These are phyloP conservation scores for Rousettus leschenaultii DNA, from an alignment of 2,113 vertebrate species.

Conservation along the genomic window DNA sequence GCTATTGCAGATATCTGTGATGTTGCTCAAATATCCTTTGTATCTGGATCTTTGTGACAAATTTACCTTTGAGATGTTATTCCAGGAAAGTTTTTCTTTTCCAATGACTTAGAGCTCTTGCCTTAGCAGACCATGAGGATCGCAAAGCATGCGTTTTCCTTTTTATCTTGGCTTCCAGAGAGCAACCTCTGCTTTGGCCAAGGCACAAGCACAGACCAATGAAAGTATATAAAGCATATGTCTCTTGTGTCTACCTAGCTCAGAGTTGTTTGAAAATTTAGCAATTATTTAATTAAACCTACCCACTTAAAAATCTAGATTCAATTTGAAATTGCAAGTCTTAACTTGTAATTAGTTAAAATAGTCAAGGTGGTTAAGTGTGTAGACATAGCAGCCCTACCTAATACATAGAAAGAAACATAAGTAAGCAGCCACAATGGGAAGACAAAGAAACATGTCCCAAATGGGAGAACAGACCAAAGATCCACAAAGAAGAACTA, in stretches of 20 bases:
- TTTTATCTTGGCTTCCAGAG: neutral
- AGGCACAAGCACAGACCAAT: neutral
- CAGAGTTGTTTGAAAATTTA: neutral
- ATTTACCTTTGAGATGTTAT: neutral
- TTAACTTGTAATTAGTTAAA: neutral
- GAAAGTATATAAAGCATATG: neutral
- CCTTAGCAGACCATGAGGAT: neutral
- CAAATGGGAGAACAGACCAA: too few species aligned
- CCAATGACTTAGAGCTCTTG: neutral
- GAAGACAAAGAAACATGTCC: too few species aligned
- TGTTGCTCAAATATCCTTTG: neutral
- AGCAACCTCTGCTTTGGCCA: neutral
- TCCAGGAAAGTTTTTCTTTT: neutral
- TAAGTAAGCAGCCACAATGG: too few species aligned
- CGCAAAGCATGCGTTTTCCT: neutral
- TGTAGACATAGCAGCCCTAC: too few species aligned
- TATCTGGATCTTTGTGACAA: neutral
- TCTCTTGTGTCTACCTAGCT: neutral
- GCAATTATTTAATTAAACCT: neutral
- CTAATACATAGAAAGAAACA: neutral
- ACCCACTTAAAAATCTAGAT: neutral
- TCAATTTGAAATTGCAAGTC: neutral
- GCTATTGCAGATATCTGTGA: neutral
- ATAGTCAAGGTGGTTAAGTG: neutral
- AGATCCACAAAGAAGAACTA: too few species aligned